These are phyloP conservation scores for Saturnia pavonia DNA, from an alignment of 2,888 invertebrate genomes.

Conservation along the genomic window DNA sequence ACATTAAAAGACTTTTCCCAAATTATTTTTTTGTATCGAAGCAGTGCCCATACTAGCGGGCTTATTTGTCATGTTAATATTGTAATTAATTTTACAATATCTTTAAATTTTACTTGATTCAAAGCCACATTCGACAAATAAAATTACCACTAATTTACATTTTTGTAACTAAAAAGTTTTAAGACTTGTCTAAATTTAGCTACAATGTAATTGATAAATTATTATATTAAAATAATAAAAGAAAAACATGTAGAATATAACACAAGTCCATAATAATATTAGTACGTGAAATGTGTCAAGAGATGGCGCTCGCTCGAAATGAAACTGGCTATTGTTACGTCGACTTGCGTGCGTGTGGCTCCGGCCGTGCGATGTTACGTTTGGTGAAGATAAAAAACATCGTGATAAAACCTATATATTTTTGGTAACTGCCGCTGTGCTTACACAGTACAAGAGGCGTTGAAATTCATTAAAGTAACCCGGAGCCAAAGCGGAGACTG, in stretches of 20 bases:
- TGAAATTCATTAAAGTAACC: no score
- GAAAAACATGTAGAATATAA: no score
- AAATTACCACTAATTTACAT: no score
- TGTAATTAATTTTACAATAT: neutral
- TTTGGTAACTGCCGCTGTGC: neutral
- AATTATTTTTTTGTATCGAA: no score
- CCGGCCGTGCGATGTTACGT: neutral
- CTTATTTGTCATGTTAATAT: neutral
- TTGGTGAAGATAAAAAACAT: conserved; percentile 8
- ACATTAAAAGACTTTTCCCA: no score
- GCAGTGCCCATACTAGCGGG: neutral
- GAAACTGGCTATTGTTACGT: neutral
- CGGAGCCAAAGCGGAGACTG: no score
- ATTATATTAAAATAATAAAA: no score
- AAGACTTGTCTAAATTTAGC: no score
- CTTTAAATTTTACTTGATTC: neutral
- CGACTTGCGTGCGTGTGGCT: neutral
- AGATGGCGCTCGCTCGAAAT: neutral
- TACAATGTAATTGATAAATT: no score
- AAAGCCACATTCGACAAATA: neutral
- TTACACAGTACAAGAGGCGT: neutral
- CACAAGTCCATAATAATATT: no score
- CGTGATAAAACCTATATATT: neutral
- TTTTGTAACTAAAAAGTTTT: no score
- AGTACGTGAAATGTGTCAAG: neutral